phyloP scores from a whole-genome alignment of 1,140 invertebrate species.

The Anoplophora glabripennis region DNA sequence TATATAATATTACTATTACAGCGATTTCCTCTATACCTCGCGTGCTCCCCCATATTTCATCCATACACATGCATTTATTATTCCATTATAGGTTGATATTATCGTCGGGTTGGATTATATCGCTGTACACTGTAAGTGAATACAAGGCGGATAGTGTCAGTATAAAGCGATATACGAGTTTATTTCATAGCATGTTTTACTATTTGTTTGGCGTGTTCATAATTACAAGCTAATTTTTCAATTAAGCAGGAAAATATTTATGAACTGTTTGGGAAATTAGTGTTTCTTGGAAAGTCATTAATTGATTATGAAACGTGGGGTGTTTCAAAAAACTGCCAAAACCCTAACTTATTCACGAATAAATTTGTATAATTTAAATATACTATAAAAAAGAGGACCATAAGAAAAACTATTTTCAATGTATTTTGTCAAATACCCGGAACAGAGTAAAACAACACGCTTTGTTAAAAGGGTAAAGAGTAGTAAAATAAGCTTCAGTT shows the following conservation, averaged over 20 bases:
- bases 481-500: too few species aligned
- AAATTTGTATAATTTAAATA: too few species aligned
- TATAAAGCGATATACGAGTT: background rate
- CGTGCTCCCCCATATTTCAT: slow-evolving; percentile 4
- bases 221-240: slow-evolving; percentile 4
- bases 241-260: background rate
- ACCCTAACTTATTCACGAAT: too few species aligned
- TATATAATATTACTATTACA: too few species aligned
- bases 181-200: slow-evolving; percentile 5
- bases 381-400: too few species aligned
- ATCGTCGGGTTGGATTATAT: slow-evolving; percentile 6
- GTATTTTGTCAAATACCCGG: too few species aligned
- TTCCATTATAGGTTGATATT: slow-evolving; percentile 8
- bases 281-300: background rate
- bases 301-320: too few species aligned
- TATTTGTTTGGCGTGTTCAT: slow-evolving; percentile 6
- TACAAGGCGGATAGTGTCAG: background rate
- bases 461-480: too few species aligned
- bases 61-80: slow-evolving; percentile 6
- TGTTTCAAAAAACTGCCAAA: too few species aligned
- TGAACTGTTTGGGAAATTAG: background rate
- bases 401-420: too few species aligned
- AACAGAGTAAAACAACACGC: too few species aligned
- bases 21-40: background rate
- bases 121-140: slow-evolving; percentile 2